Percentiles rank a stretch among this genome's conserved stretches.
Evolutionary conservation across 2,888 invertebrate genomes (phyloP).

Genomic region (Pollenia griseotomentosa): DNA sequence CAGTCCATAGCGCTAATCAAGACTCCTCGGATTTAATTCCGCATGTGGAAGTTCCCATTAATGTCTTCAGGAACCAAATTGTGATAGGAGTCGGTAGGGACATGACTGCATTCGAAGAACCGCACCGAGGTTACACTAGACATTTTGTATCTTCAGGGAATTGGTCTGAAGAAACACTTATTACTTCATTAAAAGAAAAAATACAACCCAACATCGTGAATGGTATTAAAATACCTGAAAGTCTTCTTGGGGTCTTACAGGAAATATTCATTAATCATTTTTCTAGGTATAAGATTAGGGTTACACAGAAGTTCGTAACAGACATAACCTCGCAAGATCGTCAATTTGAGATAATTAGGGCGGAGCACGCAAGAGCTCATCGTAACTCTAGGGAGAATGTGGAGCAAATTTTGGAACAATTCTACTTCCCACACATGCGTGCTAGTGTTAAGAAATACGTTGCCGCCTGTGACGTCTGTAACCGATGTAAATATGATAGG

Average conservation of each 20-base stretch:
- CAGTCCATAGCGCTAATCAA: too few relatives aligned
- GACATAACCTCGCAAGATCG: constrained; percentile 2
- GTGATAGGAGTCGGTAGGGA: too few relatives aligned
- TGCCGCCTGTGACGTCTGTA: not conserved
- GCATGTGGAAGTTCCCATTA: too few relatives aligned
- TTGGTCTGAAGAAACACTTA: too few relatives aligned
- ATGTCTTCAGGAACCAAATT: too few relatives aligned
- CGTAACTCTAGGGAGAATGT: constrained; percentile 44
- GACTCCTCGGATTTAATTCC: too few relatives aligned
- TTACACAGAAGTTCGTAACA: not conserved
- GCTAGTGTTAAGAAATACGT: not conserved
- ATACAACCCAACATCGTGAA: too few relatives aligned
- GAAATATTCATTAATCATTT: constrained; percentile 32
- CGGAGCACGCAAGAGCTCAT: constrained; percentile 58
- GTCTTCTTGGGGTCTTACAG: not conserved
- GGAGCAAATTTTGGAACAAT: constrained; percentile 53
- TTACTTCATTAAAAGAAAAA: too few relatives aligned
- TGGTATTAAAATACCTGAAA: too few relatives aligned
- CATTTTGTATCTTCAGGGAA: too few relatives aligned
- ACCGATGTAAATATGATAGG: constrained; percentile 36
- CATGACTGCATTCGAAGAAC: too few relatives aligned
- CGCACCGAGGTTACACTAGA: too few relatives aligned
- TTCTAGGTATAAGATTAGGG: constrained; percentile 33
- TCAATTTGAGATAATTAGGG: not conserved
- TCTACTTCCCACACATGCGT: constrained; percentile 47